Percentiles rank a stretch among this genome's conserved stretches.
Evolutionary conservation across 1,140 invertebrate species (phyloP).

Genomic region (Leguminivora glycinivorella): DNA sequence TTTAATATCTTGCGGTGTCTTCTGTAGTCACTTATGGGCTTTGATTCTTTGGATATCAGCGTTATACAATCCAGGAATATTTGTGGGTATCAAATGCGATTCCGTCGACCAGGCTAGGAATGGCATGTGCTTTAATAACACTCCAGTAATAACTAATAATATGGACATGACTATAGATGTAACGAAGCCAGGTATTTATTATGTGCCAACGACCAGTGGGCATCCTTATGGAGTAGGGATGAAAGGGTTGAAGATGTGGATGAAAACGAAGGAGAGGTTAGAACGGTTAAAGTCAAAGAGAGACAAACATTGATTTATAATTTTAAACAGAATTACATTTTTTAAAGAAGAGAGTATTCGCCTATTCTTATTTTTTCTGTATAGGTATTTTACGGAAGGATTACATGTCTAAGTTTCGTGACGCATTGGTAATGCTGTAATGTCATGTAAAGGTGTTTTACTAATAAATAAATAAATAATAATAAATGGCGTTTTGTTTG

Average conservation of each 20-base stretch:
- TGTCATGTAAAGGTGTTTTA: too few species aligned
- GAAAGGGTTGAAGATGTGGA: conserved; percentile 48
- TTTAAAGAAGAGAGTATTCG: too few species aligned
- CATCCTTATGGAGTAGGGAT: conserved; percentile 55
- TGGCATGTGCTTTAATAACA: conserved; percentile 50
- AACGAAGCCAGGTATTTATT: conserved; percentile 54
- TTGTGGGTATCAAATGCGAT: conserved; percentile 59
- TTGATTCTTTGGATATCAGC: conserved; percentile 53
- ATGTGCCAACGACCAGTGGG: conserved; percentile 48
- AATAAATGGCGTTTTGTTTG: too few species aligned
- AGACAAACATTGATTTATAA: too few species aligned
- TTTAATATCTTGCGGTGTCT: conserved; percentile 47
- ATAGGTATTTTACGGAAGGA: too few species aligned
- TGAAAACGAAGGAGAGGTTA: not conserved
- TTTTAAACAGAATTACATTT: too few species aligned
- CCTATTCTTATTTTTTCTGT: too few species aligned
- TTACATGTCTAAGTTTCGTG: too few species aligned
- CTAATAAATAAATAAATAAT: too few species aligned
- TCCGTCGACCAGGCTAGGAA: conserved; percentile 58
- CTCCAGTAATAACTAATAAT: conserved; percentile 44
- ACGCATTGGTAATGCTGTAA: too few species aligned
- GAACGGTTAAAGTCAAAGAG: not conserved
- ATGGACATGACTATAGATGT: conserved; percentile 41
- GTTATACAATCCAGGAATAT: conserved; percentile 46
- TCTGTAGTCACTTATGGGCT: conserved; percentile 58